Base-by-base conservation (phyloP, 2,888 invertebrate species). In the Rhamnusium bicolor region DNA sequence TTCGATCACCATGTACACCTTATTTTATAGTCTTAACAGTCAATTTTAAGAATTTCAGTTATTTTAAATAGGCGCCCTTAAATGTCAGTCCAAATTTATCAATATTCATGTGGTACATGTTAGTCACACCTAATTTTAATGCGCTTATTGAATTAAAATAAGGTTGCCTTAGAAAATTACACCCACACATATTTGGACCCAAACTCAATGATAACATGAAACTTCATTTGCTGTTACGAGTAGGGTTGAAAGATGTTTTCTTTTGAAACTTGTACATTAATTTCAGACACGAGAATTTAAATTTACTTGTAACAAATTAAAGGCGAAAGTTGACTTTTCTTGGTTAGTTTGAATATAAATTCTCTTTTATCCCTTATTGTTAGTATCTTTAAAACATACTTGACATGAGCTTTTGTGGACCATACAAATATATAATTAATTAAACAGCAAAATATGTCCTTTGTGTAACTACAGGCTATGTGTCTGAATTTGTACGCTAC, bases 401-500 rank as follows among this genome's bases (percentile, higher is more conserved):
- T 32, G 32, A 32, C 40, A 40, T 40, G n/a, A 12, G 40, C n/a
- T n/a, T 40, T 4, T 40, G 40, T 40, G 40, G n/a, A 40, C 40
- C 12, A 40, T 40, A 12, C 40, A 40, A 40, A 40, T 40, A 40
- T n/a, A 40, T 40, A 40, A 40, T 40, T 40, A 40, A 40, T 40
- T 40, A 40, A 1, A 40, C 4, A n/a, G 10, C 40, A 40, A 40
- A 40, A 40, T 5, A n/a, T n/a, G 40, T 40, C 4, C n/a, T 40
- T 40, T 40, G n/a, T 40, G 40, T 40, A 40, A 40, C 40, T 40
- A 40, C 12, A 40, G 40, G 40, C 40, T 40, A 40, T n/a, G 40
- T 40, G 40, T 40, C n/a, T 40, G 40, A 40, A 12, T n/a, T 32
- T n/a, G 40, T 40, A 24, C 54, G 54, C 54, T 54, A 24, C 54